These are phyloP conservation scores for Hypotaenidia okinawae DNA, from an alignment of 2,797 vertebrate species.

Conservation along the genomic window DNA sequence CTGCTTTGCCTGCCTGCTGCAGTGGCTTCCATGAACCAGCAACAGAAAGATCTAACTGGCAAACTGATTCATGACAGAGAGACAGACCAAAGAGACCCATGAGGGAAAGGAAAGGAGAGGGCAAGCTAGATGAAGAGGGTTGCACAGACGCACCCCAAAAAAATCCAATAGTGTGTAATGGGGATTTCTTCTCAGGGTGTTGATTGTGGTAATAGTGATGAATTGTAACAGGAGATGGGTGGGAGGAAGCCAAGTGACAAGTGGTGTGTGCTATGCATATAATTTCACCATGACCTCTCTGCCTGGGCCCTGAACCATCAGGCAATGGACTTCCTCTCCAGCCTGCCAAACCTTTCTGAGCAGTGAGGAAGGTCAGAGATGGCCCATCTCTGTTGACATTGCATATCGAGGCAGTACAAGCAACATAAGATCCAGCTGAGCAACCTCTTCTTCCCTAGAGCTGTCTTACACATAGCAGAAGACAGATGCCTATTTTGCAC, in stretches of 20 bases:
- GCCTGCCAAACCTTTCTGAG: neutral
- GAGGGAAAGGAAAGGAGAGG: neutral
- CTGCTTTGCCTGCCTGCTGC: neutral
- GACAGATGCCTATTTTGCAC: neutral
- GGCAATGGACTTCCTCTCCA: neutral
- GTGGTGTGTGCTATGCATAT: neutral
- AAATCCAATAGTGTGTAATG: accelerated
- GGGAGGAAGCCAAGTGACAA: neutral
- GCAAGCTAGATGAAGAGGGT: neutral
- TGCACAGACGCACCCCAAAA: neutral
- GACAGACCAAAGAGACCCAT: neutral
- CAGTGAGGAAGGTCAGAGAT: neutral
- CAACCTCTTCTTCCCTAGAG: neutral
- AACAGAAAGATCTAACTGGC: neutral
- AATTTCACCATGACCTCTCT: neutral
- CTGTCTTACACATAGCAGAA: neutral
- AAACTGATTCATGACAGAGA: neutral
- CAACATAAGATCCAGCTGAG: neutral
- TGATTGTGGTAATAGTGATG: neutral
- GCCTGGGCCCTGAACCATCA: neutral
- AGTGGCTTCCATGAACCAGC: neutral
- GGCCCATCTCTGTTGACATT: neutral
- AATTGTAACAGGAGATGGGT: neutral
- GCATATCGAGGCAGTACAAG: neutral
- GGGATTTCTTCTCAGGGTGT: accelerated